phyloP scores from a whole-genome alignment of 2,113 vertebrate genomes.

The Sula dactylatra region DNA sequence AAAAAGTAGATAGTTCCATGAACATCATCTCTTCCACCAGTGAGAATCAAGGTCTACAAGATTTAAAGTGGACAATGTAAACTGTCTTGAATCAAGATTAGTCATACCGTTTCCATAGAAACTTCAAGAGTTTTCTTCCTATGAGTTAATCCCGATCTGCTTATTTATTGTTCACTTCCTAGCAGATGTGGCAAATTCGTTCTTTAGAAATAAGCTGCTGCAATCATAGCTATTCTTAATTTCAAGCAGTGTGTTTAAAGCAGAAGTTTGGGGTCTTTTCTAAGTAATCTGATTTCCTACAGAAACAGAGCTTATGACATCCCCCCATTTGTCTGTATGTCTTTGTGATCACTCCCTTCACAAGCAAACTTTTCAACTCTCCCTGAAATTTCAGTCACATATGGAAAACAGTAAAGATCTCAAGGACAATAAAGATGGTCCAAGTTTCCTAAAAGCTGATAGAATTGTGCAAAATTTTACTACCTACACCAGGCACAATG shows the following conservation, averaged over 20 bases:
- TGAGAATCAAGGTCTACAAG: neutral
- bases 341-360: neutral
- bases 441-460: neutral
- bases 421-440: neutral
- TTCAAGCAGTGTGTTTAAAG: neutral
- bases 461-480: neutral
- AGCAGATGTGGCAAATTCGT: neutral
- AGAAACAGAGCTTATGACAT: neutral
- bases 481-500: neutral
- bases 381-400: neutral
- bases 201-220: neutral
- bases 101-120: neutral
- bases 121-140: neutral
- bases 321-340: fast-evolving
- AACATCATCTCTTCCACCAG: neutral
- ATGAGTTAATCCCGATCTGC: neutral
- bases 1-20: neutral
- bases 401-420: neutral
- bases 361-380: neutral
- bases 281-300: neutral
- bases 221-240: neutral
- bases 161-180: neutral
- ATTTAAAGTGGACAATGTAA: neutral
- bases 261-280: neutral
- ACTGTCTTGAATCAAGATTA: neutral